Conservation (phyloP, 2,888 invertebrate genomes). For the Rhopalosiphum nymphaeae region DNA sequence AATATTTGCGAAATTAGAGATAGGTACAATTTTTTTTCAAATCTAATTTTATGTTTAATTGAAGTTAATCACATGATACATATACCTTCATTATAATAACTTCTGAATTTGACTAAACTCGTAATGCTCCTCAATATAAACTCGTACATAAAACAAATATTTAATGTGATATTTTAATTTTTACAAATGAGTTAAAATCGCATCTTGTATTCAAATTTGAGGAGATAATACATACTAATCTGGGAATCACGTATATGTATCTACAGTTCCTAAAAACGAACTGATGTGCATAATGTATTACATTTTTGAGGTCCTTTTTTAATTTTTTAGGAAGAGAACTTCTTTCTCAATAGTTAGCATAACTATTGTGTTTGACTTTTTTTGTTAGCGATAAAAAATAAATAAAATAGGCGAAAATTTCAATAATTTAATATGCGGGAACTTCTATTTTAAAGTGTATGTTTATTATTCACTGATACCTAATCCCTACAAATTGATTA, state of each 20-base stretch:
- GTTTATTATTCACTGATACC: not conserved
- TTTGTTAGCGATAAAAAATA: not conserved
- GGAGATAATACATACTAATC: not conserved
- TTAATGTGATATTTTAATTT: not conserved
- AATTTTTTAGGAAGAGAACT: not conserved
- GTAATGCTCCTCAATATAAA: not conserved
- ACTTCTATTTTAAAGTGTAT: not conserved
- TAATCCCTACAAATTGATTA: not conserved
- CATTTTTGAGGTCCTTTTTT: not conserved
- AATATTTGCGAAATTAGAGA: too few relatives aligned
- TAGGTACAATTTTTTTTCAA: not conserved
- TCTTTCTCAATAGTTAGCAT: not conserved
- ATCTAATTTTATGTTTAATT: too few relatives aligned
- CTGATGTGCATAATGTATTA: not conserved
- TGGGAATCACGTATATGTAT: not conserved
- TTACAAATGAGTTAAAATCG: not conserved
- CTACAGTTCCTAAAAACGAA: not conserved
- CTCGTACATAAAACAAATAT: not conserved
- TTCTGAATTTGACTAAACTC: not conserved
- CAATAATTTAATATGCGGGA: not conserved
- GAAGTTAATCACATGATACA: not conserved
- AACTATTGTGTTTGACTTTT: not conserved
- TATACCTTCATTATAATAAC: not conserved
- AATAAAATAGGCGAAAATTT: not conserved
- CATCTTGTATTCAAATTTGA: not conserved